Evolutionary conservation across 2,888 invertebrate species (phyloP).

Genomic region (Macaria notata): DNA sequence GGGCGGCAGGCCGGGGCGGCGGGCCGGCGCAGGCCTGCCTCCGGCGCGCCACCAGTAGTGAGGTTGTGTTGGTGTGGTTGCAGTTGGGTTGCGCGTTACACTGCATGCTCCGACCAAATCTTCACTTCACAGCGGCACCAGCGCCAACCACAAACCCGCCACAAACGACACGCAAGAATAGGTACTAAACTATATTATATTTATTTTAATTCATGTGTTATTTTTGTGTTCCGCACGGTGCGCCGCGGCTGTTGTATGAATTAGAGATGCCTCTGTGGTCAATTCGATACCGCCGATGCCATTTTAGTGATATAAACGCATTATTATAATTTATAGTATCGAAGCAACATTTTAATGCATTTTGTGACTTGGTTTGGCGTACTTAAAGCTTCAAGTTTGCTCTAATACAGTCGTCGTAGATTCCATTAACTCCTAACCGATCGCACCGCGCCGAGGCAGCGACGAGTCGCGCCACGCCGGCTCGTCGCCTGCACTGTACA

Average conservation of each 20-base stretch:
- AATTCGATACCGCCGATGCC: constrained; percentile 62
- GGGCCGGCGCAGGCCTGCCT: constrained; percentile 12
- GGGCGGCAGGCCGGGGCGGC: constrained; percentile 18
- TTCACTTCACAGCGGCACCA: constrained; percentile 81
- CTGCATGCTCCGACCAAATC: constrained; percentile 91
- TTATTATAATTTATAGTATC: constrained; percentile 55
- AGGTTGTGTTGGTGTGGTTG: constrained; percentile 86
- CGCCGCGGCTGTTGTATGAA: constrained; percentile 70
- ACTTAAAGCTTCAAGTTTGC: constrained; percentile 67
- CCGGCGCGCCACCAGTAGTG: constrained; percentile 55
- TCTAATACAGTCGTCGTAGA: constrained; percentile 63
- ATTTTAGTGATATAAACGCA: constrained; percentile 57
- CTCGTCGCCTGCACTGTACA: constrained; percentile 57
- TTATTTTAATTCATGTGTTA: constrained; percentile 60
- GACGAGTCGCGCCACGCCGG: background rate
- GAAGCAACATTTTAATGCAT: constrained; percentile 82
- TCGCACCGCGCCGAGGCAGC: constrained; percentile 41
- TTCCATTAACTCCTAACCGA: constrained; percentile 71
- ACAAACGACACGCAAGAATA: constrained; percentile 81
- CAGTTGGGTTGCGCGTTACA: constrained; percentile 95
- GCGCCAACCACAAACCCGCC: constrained; percentile 80
- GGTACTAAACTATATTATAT: constrained; percentile 79
- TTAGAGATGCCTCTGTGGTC: constrained; percentile 68
- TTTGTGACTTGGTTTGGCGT: constrained; percentile 71
- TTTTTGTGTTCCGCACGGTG: constrained; percentile 79